Conservation (phyloP, 2,888 invertebrate species). For the Coelopa pilipes region DNA sequence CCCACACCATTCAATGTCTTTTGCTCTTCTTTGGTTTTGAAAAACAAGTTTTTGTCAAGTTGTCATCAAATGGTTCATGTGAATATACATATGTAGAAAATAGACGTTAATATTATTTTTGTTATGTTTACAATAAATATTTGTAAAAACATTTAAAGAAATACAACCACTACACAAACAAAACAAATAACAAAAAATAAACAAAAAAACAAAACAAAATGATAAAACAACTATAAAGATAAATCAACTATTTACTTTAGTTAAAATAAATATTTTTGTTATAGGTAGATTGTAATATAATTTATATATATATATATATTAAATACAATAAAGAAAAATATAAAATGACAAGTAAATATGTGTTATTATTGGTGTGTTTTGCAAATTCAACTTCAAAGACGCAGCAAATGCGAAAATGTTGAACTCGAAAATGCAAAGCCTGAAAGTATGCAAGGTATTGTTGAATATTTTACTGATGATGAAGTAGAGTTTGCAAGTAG, state of each 20-base stretch:
- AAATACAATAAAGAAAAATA: slow-evolving; percentile 33
- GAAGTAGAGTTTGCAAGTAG: too few species aligned
- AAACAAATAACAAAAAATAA: slow-evolving; percentile 13
- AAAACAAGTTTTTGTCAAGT: too few species aligned
- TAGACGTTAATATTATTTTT: neutral
- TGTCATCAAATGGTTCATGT: too few species aligned
- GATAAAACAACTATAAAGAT: slow-evolving; percentile 29
- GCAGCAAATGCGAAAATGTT: slow-evolving; percentile 24
- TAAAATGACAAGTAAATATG: slow-evolving; percentile 23
- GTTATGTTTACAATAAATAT: slow-evolving; percentile 8
- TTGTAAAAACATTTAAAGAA: slow-evolving; percentile 30
- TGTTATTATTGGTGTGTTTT: neutral
- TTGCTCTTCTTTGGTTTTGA: too few species aligned
- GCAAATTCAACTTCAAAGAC: neutral
- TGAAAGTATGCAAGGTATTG: slow-evolving; percentile 26
- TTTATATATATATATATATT: slow-evolving; percentile 39
- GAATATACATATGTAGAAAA: too few species aligned
- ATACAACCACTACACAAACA: neutral
- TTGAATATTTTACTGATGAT: too few species aligned
- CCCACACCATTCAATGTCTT: too few species aligned
- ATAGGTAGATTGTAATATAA: slow-evolving; percentile 42
- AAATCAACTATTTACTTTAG: slow-evolving; percentile 27
- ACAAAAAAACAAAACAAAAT: slow-evolving; percentile 18
- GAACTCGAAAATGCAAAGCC: neutral
- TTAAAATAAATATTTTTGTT: slow-evolving; percentile 39